Conservation (phyloP, 2,113 vertebrate genomes). For the Engystomops pustulosus region DNA sequence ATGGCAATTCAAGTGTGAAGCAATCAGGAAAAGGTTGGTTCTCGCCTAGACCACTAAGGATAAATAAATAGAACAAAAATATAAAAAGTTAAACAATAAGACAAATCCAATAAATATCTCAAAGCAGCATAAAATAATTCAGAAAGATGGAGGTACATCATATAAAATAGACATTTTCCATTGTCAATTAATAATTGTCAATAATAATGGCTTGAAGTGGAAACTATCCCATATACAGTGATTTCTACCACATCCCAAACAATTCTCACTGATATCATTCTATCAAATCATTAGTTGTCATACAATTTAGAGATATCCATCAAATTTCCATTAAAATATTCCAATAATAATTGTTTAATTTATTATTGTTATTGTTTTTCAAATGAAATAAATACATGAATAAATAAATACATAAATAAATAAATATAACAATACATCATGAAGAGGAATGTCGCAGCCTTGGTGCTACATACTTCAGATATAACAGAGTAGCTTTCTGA, state of each 20-base stretch:
- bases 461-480: not conserved
- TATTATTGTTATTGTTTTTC: not conserved
- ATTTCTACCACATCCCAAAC: too few relatives aligned
- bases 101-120: slow-evolving; percentile 3
- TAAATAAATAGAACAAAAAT: not conserved
- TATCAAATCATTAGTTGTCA: too few relatives aligned
- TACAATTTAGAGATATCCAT: too few relatives aligned
- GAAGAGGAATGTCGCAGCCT: not conserved
- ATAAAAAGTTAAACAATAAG: not conserved
- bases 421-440: not conserved
- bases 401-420: not conserved
- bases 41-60: not conserved
- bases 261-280: too few relatives aligned
- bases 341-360: too few relatives aligned
- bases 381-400: not conserved
- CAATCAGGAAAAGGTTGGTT: not conserved
- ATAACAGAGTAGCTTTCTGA: not conserved
- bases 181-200: too few relatives aligned
- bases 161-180: not conserved
- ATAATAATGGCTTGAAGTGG: too few relatives aligned
- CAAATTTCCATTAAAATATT: too few relatives aligned
- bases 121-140: slow-evolving; percentile 4
- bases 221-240: too few relatives aligned
- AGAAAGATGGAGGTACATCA: not conserved
- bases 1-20: not conserved